phyloP scores from a whole-genome alignment of 2,113 vertebrate species.

The Gobiocypris rarus region DNA sequence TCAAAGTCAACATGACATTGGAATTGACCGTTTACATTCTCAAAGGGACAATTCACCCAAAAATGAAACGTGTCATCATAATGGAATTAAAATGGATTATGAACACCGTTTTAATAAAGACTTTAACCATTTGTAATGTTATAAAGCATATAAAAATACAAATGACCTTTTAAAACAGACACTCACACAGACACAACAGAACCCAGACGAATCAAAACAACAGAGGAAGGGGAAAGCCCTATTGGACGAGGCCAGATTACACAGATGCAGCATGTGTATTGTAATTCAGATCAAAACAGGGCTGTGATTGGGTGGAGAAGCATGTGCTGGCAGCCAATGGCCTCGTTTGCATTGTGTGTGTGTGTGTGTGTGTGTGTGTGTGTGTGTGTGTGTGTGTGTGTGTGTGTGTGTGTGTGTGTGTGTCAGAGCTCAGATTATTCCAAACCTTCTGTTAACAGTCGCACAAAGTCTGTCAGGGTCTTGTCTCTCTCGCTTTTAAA shows the following conservation, averaged over 20 bases:
- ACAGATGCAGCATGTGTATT: slow-evolving; percentile 43
- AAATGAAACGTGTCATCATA: background rate
- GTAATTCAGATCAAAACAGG: slow-evolving; percentile 45
- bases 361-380: slow-evolving; percentile 56
- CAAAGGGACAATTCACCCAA: background rate
- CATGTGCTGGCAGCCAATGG: slow-evolving; percentile 70
- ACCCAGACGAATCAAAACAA: slow-evolving; percentile 37
- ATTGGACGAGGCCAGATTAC: slow-evolving; percentile 51
- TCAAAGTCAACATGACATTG: background rate
- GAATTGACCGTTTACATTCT: background rate
- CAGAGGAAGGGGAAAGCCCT: slow-evolving; percentile 49
- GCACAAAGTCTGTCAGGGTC: slow-evolving; percentile 34
- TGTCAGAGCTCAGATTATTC: slow-evolving; percentile 45
- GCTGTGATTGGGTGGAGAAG: slow-evolving; percentile 69
- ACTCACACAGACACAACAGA: slow-evolving; percentile 9
- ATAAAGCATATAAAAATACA: background rate
- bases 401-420: slow-evolving; percentile 55
- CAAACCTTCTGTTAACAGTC: slow-evolving; percentile 51
- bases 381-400: slow-evolving; percentile 52
- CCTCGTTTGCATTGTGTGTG: slow-evolving; percentile 63
- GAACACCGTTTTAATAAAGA: background rate
- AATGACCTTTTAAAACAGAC: background rate
- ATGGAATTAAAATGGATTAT: background rate
- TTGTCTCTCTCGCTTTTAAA: background rate
- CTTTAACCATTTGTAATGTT: background rate